Base-by-base conservation (phyloP, 2,113 vertebrate species). In the Eptesicus fuscus region DNA sequence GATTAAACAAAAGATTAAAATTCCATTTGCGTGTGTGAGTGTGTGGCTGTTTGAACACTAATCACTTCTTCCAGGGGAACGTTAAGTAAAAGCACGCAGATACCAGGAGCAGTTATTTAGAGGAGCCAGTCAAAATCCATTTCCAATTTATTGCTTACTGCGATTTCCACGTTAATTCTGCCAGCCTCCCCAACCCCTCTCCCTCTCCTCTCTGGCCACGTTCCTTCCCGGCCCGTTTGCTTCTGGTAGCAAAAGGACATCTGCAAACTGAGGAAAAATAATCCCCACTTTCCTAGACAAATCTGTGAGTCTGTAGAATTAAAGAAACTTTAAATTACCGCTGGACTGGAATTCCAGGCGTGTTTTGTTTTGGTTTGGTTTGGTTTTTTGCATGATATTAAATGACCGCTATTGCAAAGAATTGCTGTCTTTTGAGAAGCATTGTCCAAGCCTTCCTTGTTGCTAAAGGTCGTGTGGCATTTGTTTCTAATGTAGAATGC, bases 1-100 rank as follows among this genome's bases (percentile, higher is more conserved):
- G 97, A 98, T 98, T 98, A 98, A 98, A 97, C 96, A 97, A 98
- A 97, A 98, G 97, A 98, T 98, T 98, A 98, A 98, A 97, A 98
- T 98, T 98, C 95, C 95, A 84, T 95, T 95, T 98, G 95, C 97
- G 94, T 71, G 49, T 97, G 85, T 40, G 86, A 96, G 84, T 95
- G 79, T 98, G 97, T 98, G 96, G 94, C 84, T 0, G 0, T 97
- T 97, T 96, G 95, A 98, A 91, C 20, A 1, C 77, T 96, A 88
- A 98, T 98, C 73, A 74, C 51, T 98, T 96, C 95, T 97, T 97
- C 97, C 97, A 91, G 95, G 37, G 3, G 74, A 65, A 13, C 37
- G 90, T 96, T 96, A 96, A 98, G 93, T 95, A 96, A 97, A 97
- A 97, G 92, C 53, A 37, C 44, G 32, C 95, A 97, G 98, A 97